A percentile compares a stretch with the other conserved stretches of the same genome.
Evolutionary conservation across 2,113 vertebrate species (phyloP).

Genomic region (Ursus arctos): DNA sequence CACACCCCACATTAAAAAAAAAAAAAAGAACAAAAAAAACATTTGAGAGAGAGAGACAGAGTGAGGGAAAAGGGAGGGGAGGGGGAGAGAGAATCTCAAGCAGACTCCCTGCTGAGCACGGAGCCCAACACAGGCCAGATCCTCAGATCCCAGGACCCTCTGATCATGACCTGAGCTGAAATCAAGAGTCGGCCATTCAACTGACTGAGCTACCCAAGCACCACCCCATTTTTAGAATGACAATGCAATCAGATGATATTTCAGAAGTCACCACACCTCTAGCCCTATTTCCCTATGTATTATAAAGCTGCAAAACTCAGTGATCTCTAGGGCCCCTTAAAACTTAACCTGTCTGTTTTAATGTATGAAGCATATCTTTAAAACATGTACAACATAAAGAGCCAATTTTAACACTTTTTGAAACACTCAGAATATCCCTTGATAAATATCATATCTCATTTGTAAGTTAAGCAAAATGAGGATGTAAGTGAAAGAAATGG

Average conservation of each 20-base stretch:
- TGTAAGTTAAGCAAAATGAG: not conserved
- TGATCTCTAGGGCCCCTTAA: not conserved
- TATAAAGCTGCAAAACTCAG: not conserved
- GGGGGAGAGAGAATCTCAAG: not conserved
- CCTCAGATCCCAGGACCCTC: not conserved
- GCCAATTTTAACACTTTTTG: not conserved
- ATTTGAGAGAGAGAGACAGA: too few species aligned
- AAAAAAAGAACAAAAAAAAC: not conserved
- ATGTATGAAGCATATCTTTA: not conserved
- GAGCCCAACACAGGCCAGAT: not conserved
- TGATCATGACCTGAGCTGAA: not conserved
- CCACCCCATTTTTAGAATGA: not conserved
- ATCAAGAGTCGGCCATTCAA: not conserved
- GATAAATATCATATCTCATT: not conserved
- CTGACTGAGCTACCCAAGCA: not conserved
- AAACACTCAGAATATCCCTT: not conserved
- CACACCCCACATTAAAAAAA: not conserved
- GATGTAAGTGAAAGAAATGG: not conserved
- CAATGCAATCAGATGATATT: not conserved
- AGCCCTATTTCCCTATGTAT: not conserved
- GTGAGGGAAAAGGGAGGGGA: not conserved
- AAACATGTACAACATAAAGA: not conserved
- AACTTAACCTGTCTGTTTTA: not conserved
- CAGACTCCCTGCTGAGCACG: not conserved
- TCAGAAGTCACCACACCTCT: not conserved